These are phyloP conservation scores for Tiliqua scincoides DNA, from an alignment of 2,113 vertebrate genomes.

Conservation along the genomic window DNA sequence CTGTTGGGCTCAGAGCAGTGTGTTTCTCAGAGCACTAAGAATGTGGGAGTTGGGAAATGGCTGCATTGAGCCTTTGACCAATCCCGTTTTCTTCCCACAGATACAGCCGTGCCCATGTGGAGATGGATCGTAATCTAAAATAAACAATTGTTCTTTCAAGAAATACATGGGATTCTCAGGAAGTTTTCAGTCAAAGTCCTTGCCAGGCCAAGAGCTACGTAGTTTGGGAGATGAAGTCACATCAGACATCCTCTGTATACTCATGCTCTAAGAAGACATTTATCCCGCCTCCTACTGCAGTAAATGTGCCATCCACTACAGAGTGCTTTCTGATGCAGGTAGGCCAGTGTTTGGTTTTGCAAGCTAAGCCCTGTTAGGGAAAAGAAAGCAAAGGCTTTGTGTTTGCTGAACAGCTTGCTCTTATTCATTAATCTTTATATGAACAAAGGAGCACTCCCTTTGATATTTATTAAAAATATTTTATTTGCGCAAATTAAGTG, in stretches of 20 bases:
- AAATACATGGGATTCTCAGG: not conserved
- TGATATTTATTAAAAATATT: not conserved
- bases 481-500: conserved; percentile 25
- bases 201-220: too few species aligned
- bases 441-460: not conserved
- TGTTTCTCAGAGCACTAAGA: too few species aligned
- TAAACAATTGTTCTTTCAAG: not conserved
- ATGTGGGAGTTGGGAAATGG: too few species aligned
- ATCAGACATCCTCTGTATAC: not conserved
- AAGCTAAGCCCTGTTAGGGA: not conserved
- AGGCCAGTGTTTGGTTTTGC: not conserved
- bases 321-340: not conserved
- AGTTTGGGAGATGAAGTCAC: too few species aligned
- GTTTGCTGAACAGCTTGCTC: not conserved
- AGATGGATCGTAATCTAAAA: not conserved
- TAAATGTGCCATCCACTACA: not conserved
- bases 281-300: not conserved
- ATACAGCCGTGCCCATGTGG: not conserved
- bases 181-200: not conserved
- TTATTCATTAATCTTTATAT: not conserved
- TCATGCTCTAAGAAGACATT: not conserved
- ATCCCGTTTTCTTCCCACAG: too few species aligned
- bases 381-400: not conserved
- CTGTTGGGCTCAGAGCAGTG: too few species aligned
- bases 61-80: too few species aligned